Evolutionary conservation across 37 sponge, comb jelly and placozoan genomes (phyloP).

Genomic region (Bolinopsis microptera): DNA sequence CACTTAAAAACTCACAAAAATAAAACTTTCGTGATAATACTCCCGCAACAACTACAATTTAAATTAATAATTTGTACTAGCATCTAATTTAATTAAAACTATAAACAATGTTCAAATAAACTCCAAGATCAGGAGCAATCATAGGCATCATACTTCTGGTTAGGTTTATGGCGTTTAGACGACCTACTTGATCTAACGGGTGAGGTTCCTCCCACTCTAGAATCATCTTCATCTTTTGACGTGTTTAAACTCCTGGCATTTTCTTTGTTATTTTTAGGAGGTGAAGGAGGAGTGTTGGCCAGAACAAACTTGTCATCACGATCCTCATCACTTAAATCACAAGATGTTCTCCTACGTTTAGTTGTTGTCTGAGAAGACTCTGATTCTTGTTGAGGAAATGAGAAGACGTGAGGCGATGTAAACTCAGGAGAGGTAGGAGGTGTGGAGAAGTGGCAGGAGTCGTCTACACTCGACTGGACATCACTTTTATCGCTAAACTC

Average conservation of each 20-base stretch:
- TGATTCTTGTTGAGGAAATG: not conserved
- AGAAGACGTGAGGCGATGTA: not conserved
- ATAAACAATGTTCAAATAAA: not conserved
- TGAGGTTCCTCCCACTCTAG: not conserved
- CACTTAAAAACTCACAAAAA: not conserved
- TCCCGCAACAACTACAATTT: not conserved
- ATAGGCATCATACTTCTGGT: not conserved
- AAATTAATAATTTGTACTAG: not conserved
- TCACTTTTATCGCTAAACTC: conserved; percentile 43
- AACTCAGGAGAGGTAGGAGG: conserved; percentile 55
- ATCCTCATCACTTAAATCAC: not conserved
- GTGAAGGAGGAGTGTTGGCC: conserved; percentile 28
- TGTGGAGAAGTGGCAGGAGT: conserved; percentile 15
- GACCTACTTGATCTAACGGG: not conserved
- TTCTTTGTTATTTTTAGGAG: not conserved
- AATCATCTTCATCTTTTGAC: not conserved
- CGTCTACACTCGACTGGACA: conserved; percentile 17
- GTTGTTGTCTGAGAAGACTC: not conserved
- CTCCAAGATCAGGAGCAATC: not conserved
- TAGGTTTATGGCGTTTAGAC: conserved; percentile 59
- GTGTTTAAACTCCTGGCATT: not conserved
- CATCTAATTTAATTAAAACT: not conserved
- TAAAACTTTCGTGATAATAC: not conserved
- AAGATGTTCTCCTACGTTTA: not conserved
- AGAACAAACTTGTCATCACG: not conserved